These are phyloP conservation scores for Hydrotaea diabolus DNA, from an alignment of 2,888 invertebrate species.

Conservation along the genomic window DNA sequence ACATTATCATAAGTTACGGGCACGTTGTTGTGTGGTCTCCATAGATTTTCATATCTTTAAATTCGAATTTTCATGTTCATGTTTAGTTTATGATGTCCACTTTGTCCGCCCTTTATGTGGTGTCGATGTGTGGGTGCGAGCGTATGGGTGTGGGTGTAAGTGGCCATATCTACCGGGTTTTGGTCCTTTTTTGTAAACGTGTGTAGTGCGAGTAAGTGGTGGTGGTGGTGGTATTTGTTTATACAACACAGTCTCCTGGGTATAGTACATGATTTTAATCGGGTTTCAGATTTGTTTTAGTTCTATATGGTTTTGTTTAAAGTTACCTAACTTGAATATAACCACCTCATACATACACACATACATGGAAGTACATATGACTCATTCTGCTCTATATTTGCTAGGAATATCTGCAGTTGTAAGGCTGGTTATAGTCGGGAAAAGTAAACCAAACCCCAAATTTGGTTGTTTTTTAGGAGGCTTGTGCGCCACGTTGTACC, in stretches of 20 bases:
- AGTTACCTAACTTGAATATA: slow-evolving; percentile 58
- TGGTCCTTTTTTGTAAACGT: background rate
- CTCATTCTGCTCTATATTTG: no score
- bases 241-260: slow-evolving; percentile 34
- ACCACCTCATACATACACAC: background rate
- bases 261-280: slow-evolving; percentile 53
- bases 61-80: slow-evolving; percentile 60
- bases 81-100: slow-evolving; percentile 64
- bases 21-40: slow-evolving; percentile 62
- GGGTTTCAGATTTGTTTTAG: slow-evolving; percentile 59
- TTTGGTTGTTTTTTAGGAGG: no score
- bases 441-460: no score
- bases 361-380: background rate
- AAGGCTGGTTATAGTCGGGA: no score
- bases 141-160: slow-evolving; percentile 19
- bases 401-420: no score
- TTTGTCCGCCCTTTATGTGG: slow-evolving; percentile 6
- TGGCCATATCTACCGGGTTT: background rate
- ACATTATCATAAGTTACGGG: slow-evolving; percentile 63
- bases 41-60: slow-evolving; percentile 66
- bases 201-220: background rate
- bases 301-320: slow-evolving; percentile 53
- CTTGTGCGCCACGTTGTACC: no score
- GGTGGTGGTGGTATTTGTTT: slow-evolving; percentile 29
- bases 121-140: background rate